Base-by-base conservation (phyloP, 1,140 invertebrate genomes). In the Lethrus apterus region DNA sequence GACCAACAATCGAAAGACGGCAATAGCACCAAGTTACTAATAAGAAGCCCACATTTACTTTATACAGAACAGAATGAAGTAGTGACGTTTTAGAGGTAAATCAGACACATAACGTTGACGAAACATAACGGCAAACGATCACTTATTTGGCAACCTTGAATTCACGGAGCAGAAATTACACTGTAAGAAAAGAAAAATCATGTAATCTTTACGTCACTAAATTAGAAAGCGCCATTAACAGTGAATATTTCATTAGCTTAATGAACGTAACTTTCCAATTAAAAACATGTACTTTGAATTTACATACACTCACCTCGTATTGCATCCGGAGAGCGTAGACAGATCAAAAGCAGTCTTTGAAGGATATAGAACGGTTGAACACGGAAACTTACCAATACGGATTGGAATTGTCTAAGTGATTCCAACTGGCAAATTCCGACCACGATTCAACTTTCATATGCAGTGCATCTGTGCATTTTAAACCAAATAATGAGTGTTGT, bases 381-480 rank as follows among this genome's bases (percentile, higher is more conserved):
- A n/a, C n/a, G n/a, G n/a, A n/a, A n/a, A n/a, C n/a, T n/a, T 75
- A 86, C 80, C 81, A 86, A 56, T 86, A 86, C 0, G 83, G 83
- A 1, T 68, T 67, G 50, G 77, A 76, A 42, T 75, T 81, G 17
- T 80, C 70, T 3, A 84, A 64, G 55, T 84, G 78, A 20, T 77
- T 79, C 84, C 84, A 86, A 38, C 78, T 78, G 0, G 82, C 80
- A 57, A 84, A 86, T 54, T 84, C 77, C 10, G 80, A 76, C 83
- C 83, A 86, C 1, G 74, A 70, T 35, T 74, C 69, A 14, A 81
- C 58, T 46, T 74, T 71, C 8, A 73, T 67, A 23, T 67, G 66
- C 1, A 70, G 66, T 2, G 73, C 72, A 50, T 81, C 75, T 42
- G 4, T 42, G 21, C 11, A 42, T 26, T 13, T 42, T 24, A 14